These are phyloP conservation scores for Cynoglossus semilaevis DNA, from an alignment of 2,113 vertebrate genomes.

Conservation along the genomic window DNA sequence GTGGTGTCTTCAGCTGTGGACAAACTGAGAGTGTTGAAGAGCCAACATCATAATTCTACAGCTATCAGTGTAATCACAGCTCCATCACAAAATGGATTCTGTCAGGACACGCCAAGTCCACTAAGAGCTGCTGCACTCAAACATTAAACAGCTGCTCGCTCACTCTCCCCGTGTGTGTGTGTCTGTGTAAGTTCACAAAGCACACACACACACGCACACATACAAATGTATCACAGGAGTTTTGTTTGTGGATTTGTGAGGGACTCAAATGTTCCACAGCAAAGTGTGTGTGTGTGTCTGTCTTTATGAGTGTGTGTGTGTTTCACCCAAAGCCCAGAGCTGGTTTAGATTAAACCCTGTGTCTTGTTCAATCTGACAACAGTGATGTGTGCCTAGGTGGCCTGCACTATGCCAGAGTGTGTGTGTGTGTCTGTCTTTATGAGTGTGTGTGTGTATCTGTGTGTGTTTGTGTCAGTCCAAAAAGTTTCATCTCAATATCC, in stretches of 20 bases:
- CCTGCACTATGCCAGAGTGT: constrained; percentile 49
- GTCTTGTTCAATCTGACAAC: constrained; percentile 74
- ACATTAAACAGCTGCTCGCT: constrained; percentile 81
- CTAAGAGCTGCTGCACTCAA: constrained; percentile 72
- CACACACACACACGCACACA: constrained; percentile 15
- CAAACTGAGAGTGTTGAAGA: constrained; percentile 51
- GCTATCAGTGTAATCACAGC: constrained; percentile 79
- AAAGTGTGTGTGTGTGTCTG: constrained; percentile 9
- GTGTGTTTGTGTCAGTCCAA: background rate
- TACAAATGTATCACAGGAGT: constrained; percentile 34
- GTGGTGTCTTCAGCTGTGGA: constrained; percentile 68
- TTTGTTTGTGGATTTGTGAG: constrained; percentile 37
- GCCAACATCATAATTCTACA: constrained; percentile 74
- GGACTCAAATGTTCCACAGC: constrained; percentile 27
- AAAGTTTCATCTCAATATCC: too few species aligned
- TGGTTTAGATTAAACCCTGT: constrained; percentile 71
- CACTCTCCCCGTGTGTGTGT: constrained; percentile 28
- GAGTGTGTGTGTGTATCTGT: background rate
- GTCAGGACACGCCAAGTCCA: constrained; percentile 81
- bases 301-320: constrained; percentile 16
- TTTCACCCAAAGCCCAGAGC: constrained; percentile 31
- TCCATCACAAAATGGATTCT: constrained; percentile 79
- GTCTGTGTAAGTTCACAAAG: background rate
- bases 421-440: constrained; percentile 6
- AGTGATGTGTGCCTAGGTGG: constrained; percentile 63